Percentiles rank a stretch among this genome's conserved stretches.
phyloP scores from a whole-genome alignment of 2,113 vertebrate species.

The Morphnarchus princeps region DNA sequence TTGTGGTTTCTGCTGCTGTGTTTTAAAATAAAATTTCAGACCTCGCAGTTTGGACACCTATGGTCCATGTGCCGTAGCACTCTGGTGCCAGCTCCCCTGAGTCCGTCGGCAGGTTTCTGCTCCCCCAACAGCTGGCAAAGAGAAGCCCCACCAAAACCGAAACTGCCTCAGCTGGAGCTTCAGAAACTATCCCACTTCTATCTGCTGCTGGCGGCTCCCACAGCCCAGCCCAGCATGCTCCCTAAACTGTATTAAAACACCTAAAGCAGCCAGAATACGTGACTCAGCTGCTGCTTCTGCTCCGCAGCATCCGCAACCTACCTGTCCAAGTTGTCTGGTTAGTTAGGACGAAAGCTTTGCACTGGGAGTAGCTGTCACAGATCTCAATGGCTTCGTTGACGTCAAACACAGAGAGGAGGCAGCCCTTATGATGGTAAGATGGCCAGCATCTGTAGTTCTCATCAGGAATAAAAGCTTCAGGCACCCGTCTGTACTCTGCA shows the following conservation, averaged over 20 bases:
- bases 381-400: conserved; percentile 78
- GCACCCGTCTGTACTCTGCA: conserved; percentile 79
- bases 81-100: not conserved
- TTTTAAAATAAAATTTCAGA: not conserved
- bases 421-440: conserved; percentile 84
- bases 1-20: not conserved
- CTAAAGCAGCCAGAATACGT: not conserved
- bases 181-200: not conserved
- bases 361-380: conserved; percentile 85
- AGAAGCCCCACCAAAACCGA: not conserved
- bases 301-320: conserved; percentile 8
- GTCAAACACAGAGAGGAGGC: conserved; percentile 83
- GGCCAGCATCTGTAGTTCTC: conserved; percentile 90
- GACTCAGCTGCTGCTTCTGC: not conserved
- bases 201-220: not conserved
- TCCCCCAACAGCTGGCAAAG: not conserved
- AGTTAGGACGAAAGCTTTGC: conserved; percentile 83
- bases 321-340: conserved; percentile 92
- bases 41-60: not conserved
- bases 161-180: not conserved
- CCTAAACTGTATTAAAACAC: not conserved
- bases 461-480: conserved; percentile 70
- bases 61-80: not conserved
- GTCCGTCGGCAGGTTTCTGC: not conserved
- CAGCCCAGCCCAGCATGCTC: not conserved